A percentile compares a stretch with the other conserved stretches of the same genome.
Conservation (phyloP, 2,888 invertebrate species). For the Drosophila buzzatii region DNA sequence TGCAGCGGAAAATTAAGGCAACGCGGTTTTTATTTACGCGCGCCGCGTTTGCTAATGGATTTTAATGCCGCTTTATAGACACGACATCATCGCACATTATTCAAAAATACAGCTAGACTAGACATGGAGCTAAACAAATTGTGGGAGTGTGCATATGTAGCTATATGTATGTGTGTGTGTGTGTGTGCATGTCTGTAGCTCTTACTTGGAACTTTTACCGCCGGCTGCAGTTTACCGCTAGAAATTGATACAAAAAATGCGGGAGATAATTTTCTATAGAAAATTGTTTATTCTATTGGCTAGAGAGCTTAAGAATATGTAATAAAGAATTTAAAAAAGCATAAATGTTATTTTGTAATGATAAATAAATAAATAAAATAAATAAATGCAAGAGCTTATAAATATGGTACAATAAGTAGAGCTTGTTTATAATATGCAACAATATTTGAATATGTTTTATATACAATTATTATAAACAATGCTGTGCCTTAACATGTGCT, state of each 20-base stretch:
- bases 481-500: too few relatives aligned
- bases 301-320: neutral
- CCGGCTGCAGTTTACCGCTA: neutral
- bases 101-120: slow-evolving; percentile 39
- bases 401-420: too few relatives aligned
- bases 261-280: neutral
- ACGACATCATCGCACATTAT: slow-evolving; percentile 66
- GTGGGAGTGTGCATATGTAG: neutral
- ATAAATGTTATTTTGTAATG: neutral
- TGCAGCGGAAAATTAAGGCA: slow-evolving; percentile 69
- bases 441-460: too few relatives aligned
- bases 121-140: neutral
- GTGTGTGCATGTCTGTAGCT: neutral
- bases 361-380: too few relatives aligned
- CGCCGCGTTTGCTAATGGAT: slow-evolving; percentile 70
- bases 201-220: neutral
- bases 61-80: slow-evolving; percentile 71
- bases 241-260: neutral
- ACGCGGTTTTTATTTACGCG: slow-evolving; percentile 70
- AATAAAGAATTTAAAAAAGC: neutral
- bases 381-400: too few relatives aligned
- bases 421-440: too few relatives aligned
- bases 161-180: neutral
- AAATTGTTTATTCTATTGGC: neutral
- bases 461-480: too few relatives aligned